Base-by-base conservation (phyloP, 2,797 vertebrate genomes). In the Sphenopsis melanotis region DNA sequence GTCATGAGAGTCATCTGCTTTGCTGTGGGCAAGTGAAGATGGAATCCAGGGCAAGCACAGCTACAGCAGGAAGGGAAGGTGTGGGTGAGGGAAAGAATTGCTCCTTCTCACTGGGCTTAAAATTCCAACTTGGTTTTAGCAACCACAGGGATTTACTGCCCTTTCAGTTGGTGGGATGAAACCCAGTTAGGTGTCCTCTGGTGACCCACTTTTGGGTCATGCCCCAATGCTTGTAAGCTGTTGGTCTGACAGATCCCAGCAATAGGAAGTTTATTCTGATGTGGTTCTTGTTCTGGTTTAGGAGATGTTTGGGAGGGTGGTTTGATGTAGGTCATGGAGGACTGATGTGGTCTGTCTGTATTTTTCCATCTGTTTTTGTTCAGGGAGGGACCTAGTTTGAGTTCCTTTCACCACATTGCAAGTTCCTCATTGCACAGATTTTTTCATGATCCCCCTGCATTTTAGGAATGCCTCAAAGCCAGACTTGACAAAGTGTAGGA, bases 351-450 rank as follows among this genome's bases (percentile, higher is more conserved):
- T 97, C 95, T 96, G 91, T 95, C 96, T 96, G 87, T 97, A 97
- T 98, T 98, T 98, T 97, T 97, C 90, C 92, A 97, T 98, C 97
- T 97, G 97, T 97, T 98, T 98, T 98, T 96, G 90, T 98, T 98
- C 96, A 97, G 97, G 96, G 98, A 97, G 97, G 97, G 95, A 95
- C 93, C 75, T 94, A 94, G 96, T 92, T 96, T 95, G 96, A 95
- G 95, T 97, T 97, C 83, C 39, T 96, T 96, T 97, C 94, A 95
- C 96, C 96, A 96, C 94, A 96, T 65, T 89, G 83, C 89, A 96
- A 97, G 97, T 95, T 96, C 93, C 91, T 94, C 90, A 91, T 96
- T 89, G 86, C 94, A 95, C 32, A 89, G 80, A 96, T 95, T 94
- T 94, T 95, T 96, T 82, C 59, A 82, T 84, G 74, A 94, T 94